phyloP scores from a whole-genome alignment of 30 jellyfish, hydroid and myxozoan species.

The Chrysaora quinquecirrha region DNA sequence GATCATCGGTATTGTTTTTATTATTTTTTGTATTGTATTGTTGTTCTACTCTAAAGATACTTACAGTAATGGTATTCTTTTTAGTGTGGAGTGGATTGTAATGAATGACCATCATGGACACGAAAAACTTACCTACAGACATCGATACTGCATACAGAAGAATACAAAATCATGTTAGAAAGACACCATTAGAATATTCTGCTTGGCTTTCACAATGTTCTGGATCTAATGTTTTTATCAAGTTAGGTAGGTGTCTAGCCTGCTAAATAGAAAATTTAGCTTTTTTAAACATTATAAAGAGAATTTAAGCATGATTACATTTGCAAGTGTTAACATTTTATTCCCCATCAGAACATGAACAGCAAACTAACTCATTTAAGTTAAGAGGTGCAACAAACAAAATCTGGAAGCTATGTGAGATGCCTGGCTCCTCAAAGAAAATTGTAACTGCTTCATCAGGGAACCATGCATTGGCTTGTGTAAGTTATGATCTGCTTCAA shows the following conservation, averaged over 20 bases:
- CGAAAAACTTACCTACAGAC: constrained; percentile 20
- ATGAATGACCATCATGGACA: no score
- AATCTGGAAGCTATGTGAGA: constrained; percentile 38
- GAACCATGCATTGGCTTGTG: constrained; percentile 93
- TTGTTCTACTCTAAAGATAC: no score
- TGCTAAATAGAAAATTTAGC: no score
- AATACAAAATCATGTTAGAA: constrained; percentile 20
- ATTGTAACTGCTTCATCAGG: constrained; percentile 92
- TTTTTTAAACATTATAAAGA: no score
- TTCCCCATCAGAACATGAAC: constrained; percentile 91
- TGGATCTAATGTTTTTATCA: constrained; percentile 33
- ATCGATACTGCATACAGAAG: constrained; percentile 32
- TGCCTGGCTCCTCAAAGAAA: neutral
- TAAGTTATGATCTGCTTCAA: no score
- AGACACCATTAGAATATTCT: constrained; percentile 63
- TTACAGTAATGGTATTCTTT: no score
- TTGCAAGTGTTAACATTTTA: no score
- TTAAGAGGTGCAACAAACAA: constrained; percentile 86
- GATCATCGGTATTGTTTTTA: no score
- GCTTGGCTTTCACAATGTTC: constrained; percentile 67
- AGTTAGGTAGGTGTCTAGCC: constrained; percentile 60
- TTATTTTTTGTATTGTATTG: no score
- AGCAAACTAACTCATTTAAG: constrained; percentile 86
- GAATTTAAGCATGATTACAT: no score
- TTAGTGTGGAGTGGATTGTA: no score